Base-by-base conservation (phyloP, 2,797 vertebrate genomes). In the Sebastes baramenuke region DNA sequence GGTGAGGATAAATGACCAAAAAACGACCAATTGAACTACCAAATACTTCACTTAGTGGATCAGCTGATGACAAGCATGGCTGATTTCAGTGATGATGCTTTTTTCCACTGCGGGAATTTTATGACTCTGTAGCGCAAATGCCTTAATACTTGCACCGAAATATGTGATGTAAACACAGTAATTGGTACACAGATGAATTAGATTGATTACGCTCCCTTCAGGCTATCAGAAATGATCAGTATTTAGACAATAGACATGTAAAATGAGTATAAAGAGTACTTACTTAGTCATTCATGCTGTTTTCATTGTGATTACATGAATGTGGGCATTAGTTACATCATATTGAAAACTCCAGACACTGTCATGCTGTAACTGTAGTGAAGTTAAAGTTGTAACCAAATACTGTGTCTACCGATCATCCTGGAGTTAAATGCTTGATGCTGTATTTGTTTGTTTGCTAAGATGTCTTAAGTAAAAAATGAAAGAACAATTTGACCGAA, bases 1-100 rank as follows among this genome's bases (percentile, higher is more conserved):
- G 97, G 99, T 98, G 59, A 34, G 36, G 52, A 70, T 8, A 38
- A 4, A 67, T 56, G 32, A 30, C 5, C 7, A 22, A 42, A 32
- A 60, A 42, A 30, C 13, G 14, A 42, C 2, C 12, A 24, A 7
- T 36, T 8, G 1, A 3, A 54, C 12, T n/a, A 24, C 20, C 5
- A 42, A 58, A 20, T 56, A 8, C 22, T n/a, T 18, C 32, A 58
- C 24, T 5, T 12, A 49, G 46, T 6, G 7, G 9, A 64, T 60
- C 13, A 32, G 24, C 55, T 25, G 18, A 67, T 58, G 5, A 14
- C 4, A 20, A 49, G 46, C 18, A 49, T 18, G 7, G 46, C 18
- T 49, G 46, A 49, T 49, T 49, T 49, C 46, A 49, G 46, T 18
- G 18, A 49, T 49, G 46, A 49, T 49, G 46, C 42, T 49, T 8